Percentiles rank a stretch among this genome's conserved stretches.
Evolutionary conservation across 2,113 vertebrate species (phyloP).

Genomic region (Neolamprologus longior): DNA sequence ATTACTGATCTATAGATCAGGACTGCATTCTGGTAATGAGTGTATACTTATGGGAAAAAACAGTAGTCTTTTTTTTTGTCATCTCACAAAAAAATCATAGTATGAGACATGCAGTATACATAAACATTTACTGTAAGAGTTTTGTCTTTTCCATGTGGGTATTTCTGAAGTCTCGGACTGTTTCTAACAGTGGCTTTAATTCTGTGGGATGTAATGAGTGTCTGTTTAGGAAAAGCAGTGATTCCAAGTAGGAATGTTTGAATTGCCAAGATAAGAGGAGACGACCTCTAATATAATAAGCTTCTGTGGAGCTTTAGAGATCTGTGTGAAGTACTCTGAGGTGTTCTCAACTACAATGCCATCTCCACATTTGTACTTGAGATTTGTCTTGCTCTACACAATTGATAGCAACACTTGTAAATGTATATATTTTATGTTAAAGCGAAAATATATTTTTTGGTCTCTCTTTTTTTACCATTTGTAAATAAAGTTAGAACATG

Average conservation of each 20-base stretch:
- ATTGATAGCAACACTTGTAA: constrained; percentile 8
- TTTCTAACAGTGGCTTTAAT: background rate
- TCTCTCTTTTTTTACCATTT: constrained; percentile 34
- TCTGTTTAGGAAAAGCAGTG: constrained; percentile 29
- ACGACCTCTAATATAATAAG: constrained; percentile 26
- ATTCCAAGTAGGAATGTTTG: constrained; percentile 55
- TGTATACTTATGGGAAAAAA: background rate
- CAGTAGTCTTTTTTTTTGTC: background rate
- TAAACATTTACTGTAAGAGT: background rate
- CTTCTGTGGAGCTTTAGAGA: constrained; percentile 62
- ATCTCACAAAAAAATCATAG: background rate
- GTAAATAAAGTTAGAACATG: constrained; percentile 54
- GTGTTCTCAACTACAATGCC: constrained; percentile 39
- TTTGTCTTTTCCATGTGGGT: background rate
- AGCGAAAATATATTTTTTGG: constrained; percentile 64
- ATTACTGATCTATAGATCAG: background rate
- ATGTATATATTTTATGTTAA: constrained; percentile 57
- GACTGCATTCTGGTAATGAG: background rate
- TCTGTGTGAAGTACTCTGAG: constrained; percentile 11
- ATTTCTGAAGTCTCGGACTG: background rate
- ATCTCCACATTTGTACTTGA: constrained; percentile 11
- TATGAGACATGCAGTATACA: background rate
- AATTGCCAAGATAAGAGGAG: constrained; percentile 17
- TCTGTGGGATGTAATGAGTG: constrained; percentile 3
- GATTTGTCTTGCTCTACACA: background rate